Percentiles rank a stretch among this genome's conserved stretches.
Evolutionary conservation across 2,888 invertebrate genomes (phyloP).

Genomic region (Tipula vernalis): DNA sequence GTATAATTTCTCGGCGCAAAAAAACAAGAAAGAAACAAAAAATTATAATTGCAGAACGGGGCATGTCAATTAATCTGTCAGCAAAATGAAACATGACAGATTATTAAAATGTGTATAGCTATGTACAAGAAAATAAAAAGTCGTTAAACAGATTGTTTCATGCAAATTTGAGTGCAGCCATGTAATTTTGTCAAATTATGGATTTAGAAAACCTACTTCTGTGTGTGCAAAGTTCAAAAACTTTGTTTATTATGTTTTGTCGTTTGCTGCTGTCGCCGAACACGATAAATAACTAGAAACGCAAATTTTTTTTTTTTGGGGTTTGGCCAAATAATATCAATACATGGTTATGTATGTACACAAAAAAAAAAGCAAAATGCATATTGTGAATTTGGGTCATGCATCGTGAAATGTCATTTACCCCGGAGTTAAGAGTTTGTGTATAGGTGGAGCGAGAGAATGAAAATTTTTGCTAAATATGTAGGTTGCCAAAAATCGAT

Average conservation of each 20-base stretch:
- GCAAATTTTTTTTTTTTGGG: neutral
- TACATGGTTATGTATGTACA: neutral
- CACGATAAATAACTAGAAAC: neutral
- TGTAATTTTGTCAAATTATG: neutral
- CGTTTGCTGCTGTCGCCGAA: neutral
- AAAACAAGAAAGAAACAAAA: neutral
- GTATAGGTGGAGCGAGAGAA: neutral
- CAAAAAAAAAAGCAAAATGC: neutral
- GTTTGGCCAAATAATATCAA: neutral
- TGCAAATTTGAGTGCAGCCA: neutral
- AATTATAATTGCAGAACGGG: neutral
- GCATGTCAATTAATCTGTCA: neutral
- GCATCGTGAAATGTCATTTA: neutral
- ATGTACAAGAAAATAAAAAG: neutral
- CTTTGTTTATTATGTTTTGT: neutral
- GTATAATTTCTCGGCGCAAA: neutral
- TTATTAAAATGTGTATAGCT: neutral
- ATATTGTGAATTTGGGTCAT: neutral
- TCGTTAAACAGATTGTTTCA: neutral
- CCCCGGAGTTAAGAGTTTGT: neutral
- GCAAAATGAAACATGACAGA: neutral
- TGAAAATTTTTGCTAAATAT: neutral
- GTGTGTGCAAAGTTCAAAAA: neutral
- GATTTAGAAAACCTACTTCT: neutral
- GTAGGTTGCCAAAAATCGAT: constrained; percentile 4